Evolutionary conservation across 2,113 vertebrate species (phyloP), one percentile per base, ranked within the genome.

Genomic region (Sarotherodon lohbergeri): DNA sequence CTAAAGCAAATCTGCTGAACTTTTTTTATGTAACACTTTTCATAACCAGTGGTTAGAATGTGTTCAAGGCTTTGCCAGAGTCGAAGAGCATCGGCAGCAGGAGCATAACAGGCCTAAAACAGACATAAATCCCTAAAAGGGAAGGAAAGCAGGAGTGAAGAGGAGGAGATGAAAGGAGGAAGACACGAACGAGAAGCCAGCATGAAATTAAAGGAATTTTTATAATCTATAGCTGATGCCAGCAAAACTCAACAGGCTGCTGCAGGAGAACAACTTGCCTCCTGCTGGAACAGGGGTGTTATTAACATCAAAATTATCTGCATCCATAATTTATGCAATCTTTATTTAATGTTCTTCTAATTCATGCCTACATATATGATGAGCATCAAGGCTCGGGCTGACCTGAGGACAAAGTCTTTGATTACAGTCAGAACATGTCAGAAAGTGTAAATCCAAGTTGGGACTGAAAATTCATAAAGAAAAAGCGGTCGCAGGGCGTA

Each of bases 61-160:
- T 84, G 10, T 71, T 79, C 14, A 19, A 71, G 27, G 59, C 71
- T 61, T 24, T 14, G 83, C 13, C 54, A 80, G 34, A 83, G 52
- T 46, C 9, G 3, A 46, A 36, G 41, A 84, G 56, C 48, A 66
- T 34, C 7, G 1, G 32, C 27, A 88, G 29, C n/a, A 61, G 71
- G 52, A 91, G 82, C 24, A 57, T 9, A 55, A 80, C 87, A 17
- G 80, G 46, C 81, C 16, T 48, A 41, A 82, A 86, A 86, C 84
- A 56, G 9, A 61, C 34, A 86, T 54, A 89, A 88, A 68, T 80
- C 91, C 92, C 71, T 92, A 95, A 88, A 78, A 95, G 87, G 90
- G 91, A 85, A 86, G 54, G 71, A 73, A 63, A 73, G 34, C 41
- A 43, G 24, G 32, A 46, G 17, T 14, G 22, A 84, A 12, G 34